A percentile compares a stretch with the other conserved stretches of the same genome.
Evolutionary conservation across 2,113 vertebrate genomes (phyloP).

Genomic region (Butastur rufipennis): DNA sequence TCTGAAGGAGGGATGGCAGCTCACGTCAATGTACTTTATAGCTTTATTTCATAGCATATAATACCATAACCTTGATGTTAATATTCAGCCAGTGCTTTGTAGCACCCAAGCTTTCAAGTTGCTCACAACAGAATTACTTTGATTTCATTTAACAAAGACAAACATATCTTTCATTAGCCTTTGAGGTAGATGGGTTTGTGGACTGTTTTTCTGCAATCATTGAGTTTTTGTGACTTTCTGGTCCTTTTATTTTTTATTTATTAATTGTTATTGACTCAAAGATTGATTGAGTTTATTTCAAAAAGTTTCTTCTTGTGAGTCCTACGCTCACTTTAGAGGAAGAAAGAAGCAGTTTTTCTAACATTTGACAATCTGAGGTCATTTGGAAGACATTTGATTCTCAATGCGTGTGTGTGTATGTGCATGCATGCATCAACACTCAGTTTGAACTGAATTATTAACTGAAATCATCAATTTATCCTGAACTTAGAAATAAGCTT

Average conservation of each 20-base stretch:
- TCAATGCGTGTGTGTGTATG: background rate
- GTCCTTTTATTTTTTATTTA: background rate
- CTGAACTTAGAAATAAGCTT: background rate
- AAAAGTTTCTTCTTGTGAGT: background rate
- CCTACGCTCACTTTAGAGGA: background rate
- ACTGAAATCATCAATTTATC: background rate
- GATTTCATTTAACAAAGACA: background rate
- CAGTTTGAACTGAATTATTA: background rate
- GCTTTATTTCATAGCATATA: background rate
- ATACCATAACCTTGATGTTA: background rate
- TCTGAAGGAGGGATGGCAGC: background rate
- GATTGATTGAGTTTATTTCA: background rate
- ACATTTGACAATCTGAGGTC: background rate
- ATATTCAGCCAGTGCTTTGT: background rate
- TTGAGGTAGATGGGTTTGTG: background rate
- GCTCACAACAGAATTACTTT: background rate
- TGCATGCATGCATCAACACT: background rate
- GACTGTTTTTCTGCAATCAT: background rate
- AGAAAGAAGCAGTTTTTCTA: background rate
- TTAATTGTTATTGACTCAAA: background rate
- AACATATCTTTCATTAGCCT: background rate
- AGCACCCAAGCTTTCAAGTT: slow-evolving; percentile 8
- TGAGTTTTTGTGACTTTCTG: background rate
- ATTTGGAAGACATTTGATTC: background rate
- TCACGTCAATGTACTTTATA: background rate